Evolutionary conservation across 2,113 vertebrate genomes (phyloP).

Genomic region (Galeopterus variegatus): DNA sequence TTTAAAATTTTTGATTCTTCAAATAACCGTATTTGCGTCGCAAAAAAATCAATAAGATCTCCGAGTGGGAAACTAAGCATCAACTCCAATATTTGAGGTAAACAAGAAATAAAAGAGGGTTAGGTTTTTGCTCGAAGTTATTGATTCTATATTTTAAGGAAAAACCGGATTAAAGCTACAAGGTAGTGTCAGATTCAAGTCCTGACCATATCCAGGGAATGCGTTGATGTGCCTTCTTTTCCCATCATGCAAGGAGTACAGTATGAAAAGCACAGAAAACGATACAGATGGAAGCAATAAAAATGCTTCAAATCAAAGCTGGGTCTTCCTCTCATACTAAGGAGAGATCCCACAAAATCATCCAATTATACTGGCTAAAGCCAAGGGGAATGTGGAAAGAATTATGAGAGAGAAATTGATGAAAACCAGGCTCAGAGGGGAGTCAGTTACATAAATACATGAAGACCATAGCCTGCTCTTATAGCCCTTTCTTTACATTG

Average conservation of each 20-base stretch:
- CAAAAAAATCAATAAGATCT: neutral
- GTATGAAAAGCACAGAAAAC: neutral
- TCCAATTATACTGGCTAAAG: neutral
- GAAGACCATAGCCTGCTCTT: neutral
- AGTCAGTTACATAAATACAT: no score
- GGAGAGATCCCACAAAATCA: neutral
- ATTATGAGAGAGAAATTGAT: neutral
- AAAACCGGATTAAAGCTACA: neutral
- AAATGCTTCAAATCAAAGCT: neutral
- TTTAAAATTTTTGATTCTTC: neutral
- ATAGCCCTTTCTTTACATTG: neutral
- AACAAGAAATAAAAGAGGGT: neutral
- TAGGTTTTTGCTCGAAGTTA: neutral
- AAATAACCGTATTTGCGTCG: neutral
- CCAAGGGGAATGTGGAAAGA: fast-evolving
- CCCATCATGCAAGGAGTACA: fast-evolving
- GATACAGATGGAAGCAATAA: neutral
- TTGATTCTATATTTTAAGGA: neutral
- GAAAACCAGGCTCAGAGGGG: neutral
- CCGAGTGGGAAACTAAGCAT: neutral
- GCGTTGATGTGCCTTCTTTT: fast-evolving
- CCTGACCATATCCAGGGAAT: neutral
- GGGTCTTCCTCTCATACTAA: neutral
- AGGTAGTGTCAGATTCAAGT: neutral
- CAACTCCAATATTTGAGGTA: neutral